Evolutionary conservation across 2,113 vertebrate genomes (phyloP), one percentile per base, ranked within the genome.

Genomic region (Podilymbus podiceps): DNA sequence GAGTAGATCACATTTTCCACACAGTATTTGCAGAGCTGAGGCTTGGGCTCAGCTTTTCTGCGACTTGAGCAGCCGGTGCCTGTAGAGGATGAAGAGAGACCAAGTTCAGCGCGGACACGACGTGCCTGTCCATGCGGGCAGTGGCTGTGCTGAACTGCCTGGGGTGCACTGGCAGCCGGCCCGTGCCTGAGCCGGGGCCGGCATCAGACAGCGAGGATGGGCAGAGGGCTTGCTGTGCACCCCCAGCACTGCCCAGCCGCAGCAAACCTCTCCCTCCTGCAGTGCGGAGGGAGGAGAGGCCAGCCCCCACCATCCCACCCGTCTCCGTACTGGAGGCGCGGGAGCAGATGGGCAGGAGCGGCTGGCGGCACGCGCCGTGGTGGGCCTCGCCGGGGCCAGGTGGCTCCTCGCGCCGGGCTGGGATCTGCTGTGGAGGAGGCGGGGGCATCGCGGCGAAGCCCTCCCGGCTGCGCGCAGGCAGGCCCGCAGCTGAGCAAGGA

Each of bases 231-330:
- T 2, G 20, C 75, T 0, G 0, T 7, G 33, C 0, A 21, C 62
- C 33, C 67, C 8, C 19, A 8, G 42, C 3, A 0, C 4, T 8
- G 55, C 31, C 69, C 87, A 10, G 60, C 47, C 71, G 9, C 67
- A 76, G 20, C 77, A 56, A 40, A 44, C 5, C 23, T 47, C 17
- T 3, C 46, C 10, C 19, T 44, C 44, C 33, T 19, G 5, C 27
- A 13, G 15, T 0, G 15, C 6, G 6, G n/a, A 1, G 2, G 19
- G 42, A 35, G 44, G 35, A 4, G 27, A 3, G 0, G 2, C 3
- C 59, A n/a, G 63, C 12, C 64, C 42, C 33, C 5, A 1, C 40
- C 18, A 2, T 0, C 4, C 56, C 21, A 1, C 2, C n/a, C 42
- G 42, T 15, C 42, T 42, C 42, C 38, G 38, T 38, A 38, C 38